Percentiles rank a stretch among this genome's conserved stretches.
phyloP scores from a whole-genome alignment of 2,888 invertebrate genomes.

The Galerucella pusilla region DNA sequence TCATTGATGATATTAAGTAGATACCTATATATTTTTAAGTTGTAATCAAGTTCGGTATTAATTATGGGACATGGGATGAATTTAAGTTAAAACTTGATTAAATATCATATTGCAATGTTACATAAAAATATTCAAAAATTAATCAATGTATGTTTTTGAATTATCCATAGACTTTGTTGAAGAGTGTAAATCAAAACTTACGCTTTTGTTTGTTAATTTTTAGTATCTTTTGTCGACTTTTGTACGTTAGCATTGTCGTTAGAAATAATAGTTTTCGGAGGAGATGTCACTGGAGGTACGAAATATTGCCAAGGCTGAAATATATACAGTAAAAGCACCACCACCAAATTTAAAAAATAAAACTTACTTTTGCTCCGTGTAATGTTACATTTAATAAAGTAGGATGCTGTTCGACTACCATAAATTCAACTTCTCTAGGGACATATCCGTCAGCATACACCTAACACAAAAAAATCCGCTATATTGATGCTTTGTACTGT shows the following conservation, averaged over 20 bases:
- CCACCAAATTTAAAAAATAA: constrained; percentile 14
- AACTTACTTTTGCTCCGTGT: constrained; percentile 80
- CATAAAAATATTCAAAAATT: too few relatives aligned
- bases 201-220: background rate
- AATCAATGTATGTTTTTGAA: too few relatives aligned
- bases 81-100: too few relatives aligned
- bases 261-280: constrained; percentile 60
- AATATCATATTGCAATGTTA: too few relatives aligned
- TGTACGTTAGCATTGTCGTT: constrained; percentile 47
- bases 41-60: too few relatives aligned
- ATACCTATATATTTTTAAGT: too few relatives aligned
- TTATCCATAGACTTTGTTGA: too few relatives aligned
- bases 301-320: constrained; percentile 63
- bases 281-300: constrained; percentile 61
- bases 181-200: background rate
- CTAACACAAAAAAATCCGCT: constrained; percentile 64
- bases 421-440: constrained; percentile 86
- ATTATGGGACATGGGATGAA: too few relatives aligned
- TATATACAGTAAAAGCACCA: constrained; percentile 45
- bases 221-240: constrained; percentile 50
- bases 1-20: too few relatives aligned
- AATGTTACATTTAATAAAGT: constrained; percentile 86
- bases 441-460: constrained; percentile 86
- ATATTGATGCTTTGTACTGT: too few relatives aligned
- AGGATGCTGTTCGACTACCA: constrained; percentile 87